Evolutionary conservation across 1,140 invertebrate genomes (phyloP).

Genomic region (Orchestia grillus): DNA sequence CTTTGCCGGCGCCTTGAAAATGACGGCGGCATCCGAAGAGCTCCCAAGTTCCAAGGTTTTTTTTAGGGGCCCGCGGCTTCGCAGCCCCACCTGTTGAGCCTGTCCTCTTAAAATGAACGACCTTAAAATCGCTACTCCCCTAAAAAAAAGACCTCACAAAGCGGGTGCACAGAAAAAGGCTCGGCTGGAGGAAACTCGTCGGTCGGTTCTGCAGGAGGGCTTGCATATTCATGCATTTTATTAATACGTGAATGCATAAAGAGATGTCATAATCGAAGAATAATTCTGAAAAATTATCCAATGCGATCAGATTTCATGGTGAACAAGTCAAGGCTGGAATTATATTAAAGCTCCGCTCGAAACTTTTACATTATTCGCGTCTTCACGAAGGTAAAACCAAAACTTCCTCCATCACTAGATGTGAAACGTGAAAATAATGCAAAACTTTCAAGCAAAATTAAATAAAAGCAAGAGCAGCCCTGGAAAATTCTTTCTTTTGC

Average conservation of each 20-base stretch:
- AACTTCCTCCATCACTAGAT: not conserved
- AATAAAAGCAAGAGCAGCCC: no score
- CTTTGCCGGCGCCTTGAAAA: slow-evolving; percentile 19
- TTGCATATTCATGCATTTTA: not conserved
- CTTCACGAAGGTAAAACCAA: not conserved
- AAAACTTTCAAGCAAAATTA: not conserved
- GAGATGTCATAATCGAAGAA: not conserved
- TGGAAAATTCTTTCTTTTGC: no score
- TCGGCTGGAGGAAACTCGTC: not conserved
- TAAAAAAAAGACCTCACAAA: not conserved
- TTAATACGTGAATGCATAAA: not conserved
- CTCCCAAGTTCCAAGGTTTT: not conserved
- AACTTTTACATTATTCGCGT: not conserved
- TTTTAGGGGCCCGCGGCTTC: not conserved
- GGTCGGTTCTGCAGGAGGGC: not conserved
- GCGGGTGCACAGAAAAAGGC: not conserved
- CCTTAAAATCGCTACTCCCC: slow-evolving; percentile 26
- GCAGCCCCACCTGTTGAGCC: slow-evolving; percentile 32
- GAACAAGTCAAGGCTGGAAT: not conserved
- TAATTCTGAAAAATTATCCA: not conserved
- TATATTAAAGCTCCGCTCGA: not conserved
- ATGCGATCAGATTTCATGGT: not conserved
- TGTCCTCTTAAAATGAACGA: slow-evolving; percentile 53
- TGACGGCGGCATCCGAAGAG: not conserved
- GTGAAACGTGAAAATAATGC: not conserved